Evolutionary conservation across 2,113 vertebrate genomes (phyloP).

Genomic region (Corydoras sp.): DNA sequence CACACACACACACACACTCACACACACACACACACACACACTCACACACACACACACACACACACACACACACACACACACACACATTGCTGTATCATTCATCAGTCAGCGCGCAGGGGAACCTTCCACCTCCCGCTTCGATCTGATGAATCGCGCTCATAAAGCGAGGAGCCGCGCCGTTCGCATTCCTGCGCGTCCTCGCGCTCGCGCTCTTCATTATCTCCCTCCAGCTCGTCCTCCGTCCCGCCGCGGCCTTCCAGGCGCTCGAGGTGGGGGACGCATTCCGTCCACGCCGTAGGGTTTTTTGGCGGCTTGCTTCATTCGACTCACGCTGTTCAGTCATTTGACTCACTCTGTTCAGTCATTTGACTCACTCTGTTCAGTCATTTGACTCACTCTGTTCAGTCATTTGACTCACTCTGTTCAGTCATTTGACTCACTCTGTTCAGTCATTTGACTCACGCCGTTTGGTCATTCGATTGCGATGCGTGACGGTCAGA

Average conservation of each 20-base stretch:
- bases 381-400: no score
- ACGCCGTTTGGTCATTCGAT: no score
- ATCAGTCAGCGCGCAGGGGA: slow-evolving; percentile 26
- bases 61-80: slow-evolving; percentile 31
- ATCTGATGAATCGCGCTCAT: slow-evolving; percentile 38
- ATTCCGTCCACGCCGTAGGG: slow-evolving; percentile 6
- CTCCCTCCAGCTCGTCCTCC: neutral
- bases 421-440: no score
- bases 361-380: no score
- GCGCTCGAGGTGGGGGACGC: neutral
- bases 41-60: no score
- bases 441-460: no score
- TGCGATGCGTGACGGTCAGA: no score
- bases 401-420: no score
- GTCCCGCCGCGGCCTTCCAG: neutral
- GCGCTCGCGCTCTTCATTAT: slow-evolving; percentile 4
- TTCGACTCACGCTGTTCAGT: neutral
- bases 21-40: slow-evolving; percentile 35
- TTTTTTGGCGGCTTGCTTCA: slow-evolving; percentile 25
- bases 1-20: no score
- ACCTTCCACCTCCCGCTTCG: slow-evolving; percentile 25
- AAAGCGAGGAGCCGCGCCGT: slow-evolving; percentile 30
- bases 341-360: no score
- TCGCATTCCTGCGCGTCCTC: slow-evolving; percentile 27
- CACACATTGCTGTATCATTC: slow-evolving; percentile 27